Evolutionary conservation across 2,113 vertebrate genomes (phyloP).

Genomic region (Microcebus lehilahytsara): DNA sequence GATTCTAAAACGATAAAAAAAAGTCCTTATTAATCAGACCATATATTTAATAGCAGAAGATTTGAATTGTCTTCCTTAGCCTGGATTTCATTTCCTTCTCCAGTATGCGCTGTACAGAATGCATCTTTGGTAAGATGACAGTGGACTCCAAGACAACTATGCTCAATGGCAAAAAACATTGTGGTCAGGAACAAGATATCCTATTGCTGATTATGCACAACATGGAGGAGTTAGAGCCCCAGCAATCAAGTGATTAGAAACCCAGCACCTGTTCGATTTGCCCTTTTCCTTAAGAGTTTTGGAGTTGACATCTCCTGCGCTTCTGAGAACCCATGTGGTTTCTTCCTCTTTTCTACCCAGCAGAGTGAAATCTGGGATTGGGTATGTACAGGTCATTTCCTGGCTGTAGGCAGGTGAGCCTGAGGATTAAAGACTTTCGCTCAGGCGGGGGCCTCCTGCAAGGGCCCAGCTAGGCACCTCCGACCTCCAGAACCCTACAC

Average conservation of each 20-base stretch:
- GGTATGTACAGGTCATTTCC: not conserved
- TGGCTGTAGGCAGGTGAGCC: not conserved
- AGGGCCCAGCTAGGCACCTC: not conserved
- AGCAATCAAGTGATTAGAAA: not conserved
- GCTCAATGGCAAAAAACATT: not conserved
- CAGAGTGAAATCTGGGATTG: not conserved
- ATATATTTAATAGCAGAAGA: slow-evolving; percentile 45
- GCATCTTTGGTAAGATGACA: not conserved
- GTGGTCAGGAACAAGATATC: not conserved
- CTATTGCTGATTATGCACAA: not conserved
- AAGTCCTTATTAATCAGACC: slow-evolving; percentile 51
- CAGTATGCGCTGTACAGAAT: not conserved
- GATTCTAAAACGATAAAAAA: slow-evolving; percentile 38
- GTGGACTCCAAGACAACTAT: not conserved
- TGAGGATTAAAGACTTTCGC: not conserved
- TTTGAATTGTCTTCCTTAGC: not conserved
- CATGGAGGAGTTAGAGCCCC: not conserved
- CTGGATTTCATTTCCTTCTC: slow-evolving; percentile 38
- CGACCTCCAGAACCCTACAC: not conserved
- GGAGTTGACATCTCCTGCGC: not conserved
- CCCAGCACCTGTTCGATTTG: not conserved
- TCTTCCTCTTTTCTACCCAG: not conserved
- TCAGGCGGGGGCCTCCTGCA: not conserved
- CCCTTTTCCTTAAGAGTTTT: not conserved
- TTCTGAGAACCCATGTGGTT: not conserved